Conservation (phyloP, 2,888 invertebrate genomes). For the Crossocerus cetratus region DNA sequence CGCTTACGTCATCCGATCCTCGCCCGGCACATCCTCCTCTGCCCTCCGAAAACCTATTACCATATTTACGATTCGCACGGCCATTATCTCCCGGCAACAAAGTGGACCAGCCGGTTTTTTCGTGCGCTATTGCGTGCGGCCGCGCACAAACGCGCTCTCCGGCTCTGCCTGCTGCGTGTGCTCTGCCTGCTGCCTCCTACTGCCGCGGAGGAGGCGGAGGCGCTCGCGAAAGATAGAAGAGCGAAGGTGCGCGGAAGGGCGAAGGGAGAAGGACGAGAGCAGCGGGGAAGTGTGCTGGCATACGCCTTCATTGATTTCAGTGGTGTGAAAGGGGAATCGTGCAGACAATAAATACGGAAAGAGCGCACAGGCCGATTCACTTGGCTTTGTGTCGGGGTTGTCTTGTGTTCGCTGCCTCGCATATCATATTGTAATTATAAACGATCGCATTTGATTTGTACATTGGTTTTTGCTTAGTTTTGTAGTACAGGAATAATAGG, state of each 20-base stretch:
- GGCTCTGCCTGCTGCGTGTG: not conserved
- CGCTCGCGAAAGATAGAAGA: not conserved
- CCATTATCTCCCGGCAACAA: conserved; percentile 65
- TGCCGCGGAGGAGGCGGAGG: no score
- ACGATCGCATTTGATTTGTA: no score
- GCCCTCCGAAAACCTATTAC: conserved; percentile 62
- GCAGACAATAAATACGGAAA: conserved; percentile 57
- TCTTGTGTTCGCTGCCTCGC: no score
- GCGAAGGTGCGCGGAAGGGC: not conserved
- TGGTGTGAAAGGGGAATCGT: conserved; percentile 59
- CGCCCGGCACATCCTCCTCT: conserved; percentile 49
- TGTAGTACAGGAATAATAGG: no score
- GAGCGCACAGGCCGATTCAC: no score
- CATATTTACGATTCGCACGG: conserved; percentile 66
- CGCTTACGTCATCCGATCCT: conserved; percentile 61
- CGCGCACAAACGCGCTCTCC: not conserved
- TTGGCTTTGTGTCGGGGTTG: no score
- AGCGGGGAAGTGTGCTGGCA: not conserved
- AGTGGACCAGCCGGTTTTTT: conserved; percentile 66
- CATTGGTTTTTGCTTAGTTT: no score
- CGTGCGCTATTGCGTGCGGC: not conserved
- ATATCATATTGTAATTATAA: no score
- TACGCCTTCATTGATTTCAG: conserved; percentile 51
- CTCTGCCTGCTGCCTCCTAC: conserved; percentile 1
- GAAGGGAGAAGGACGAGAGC: not conserved